Conservation (phyloP, 2,888 invertebrate species). For the Lepidonotus clava region DNA sequence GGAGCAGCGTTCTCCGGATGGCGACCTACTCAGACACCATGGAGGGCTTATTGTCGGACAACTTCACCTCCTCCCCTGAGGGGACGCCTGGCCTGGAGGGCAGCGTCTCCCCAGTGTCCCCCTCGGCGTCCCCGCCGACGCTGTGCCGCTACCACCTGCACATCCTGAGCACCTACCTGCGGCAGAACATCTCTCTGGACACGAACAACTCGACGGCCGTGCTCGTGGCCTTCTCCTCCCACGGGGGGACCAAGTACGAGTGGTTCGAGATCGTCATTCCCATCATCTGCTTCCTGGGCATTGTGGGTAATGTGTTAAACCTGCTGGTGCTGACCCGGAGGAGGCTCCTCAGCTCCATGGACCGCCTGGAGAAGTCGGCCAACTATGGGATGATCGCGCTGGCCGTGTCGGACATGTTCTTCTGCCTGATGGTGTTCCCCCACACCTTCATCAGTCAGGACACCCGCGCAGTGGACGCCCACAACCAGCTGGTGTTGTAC, state of each 20-base stretch:
- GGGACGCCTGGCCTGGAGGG: neutral
- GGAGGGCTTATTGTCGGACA: neutral
- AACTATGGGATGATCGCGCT: conserved; percentile 88
- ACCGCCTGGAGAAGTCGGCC: conserved; percentile 89
- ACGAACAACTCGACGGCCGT: conserved; percentile 5
- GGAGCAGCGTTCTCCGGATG: too few species aligned
- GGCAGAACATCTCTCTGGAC: conserved; percentile 1
- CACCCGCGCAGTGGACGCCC: conserved; percentile 82
- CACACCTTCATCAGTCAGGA: conserved; percentile 77
- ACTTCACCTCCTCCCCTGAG: neutral
- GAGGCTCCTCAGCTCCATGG: conserved; percentile 78
- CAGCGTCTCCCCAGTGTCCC: neutral
- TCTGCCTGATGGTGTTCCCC: conserved; percentile 82
- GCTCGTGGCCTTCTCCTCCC: neutral
- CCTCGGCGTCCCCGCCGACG: neutral
- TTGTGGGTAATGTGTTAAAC: conserved; percentile 89
- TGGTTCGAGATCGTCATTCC: conserved; percentile 83
- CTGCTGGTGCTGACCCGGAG: conserved; percentile 87
- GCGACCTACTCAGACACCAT: neutral
- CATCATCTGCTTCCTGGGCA: conserved; percentile 86
- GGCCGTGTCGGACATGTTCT: conserved; percentile 87
- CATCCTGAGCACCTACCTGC: neutral
- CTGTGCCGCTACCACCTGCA: neutral
- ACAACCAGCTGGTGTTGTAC: conserved; percentile 76
- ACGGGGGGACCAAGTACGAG: neutral